A percentile compares a stretch with the other conserved stretches of the same genome.
These are phyloP conservation scores for Porites australiensis DNA, from an alignment of 64 coral and sea anemone species.

Conservation along the genomic window DNA sequence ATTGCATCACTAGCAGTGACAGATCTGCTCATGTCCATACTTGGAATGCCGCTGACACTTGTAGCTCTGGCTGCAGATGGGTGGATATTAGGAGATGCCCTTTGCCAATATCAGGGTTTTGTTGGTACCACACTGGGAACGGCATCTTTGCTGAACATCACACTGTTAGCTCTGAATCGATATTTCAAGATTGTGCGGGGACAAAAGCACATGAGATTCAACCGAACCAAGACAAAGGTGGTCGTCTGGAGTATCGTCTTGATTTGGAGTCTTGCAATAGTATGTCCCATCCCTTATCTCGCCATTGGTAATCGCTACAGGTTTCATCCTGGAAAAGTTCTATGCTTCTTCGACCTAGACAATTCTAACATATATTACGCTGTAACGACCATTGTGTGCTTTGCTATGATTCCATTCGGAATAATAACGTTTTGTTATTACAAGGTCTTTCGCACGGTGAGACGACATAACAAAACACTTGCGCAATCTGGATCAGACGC, in stretches of 20 bases:
- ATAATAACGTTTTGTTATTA: slow-evolving; percentile 55
- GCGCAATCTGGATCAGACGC: neutral
- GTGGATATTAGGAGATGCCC: slow-evolving; percentile 45
- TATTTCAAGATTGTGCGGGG: slow-evolving; percentile 61
- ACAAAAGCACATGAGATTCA: slow-evolving; percentile 7
- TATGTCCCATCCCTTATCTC: slow-evolving; percentile 45
- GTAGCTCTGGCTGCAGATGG: slow-evolving; percentile 19
- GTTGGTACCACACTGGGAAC: slow-evolving; percentile 13
- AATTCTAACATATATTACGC: slow-evolving; percentile 36
- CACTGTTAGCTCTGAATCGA: slow-evolving; percentile 42
- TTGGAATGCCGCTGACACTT: slow-evolving; percentile 64
- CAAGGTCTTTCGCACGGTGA: slow-evolving; percentile 60
- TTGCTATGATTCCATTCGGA: slow-evolving; percentile 25
- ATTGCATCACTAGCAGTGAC: slow-evolving; percentile 58
- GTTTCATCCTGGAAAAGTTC: slow-evolving; percentile 62
- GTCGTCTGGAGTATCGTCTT: slow-evolving; percentile 28
- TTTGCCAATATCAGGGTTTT: slow-evolving; percentile 57
- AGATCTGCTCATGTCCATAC: slow-evolving; percentile 57
- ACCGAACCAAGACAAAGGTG: neutral
- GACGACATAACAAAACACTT: slow-evolving; percentile 22
- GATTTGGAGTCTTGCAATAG: slow-evolving; percentile 46
- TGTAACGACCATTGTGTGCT: slow-evolving; percentile 23
- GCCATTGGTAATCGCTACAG: slow-evolving; percentile 30
- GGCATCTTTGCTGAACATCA: slow-evolving; percentile 55
- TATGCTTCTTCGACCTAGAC: slow-evolving; percentile 71